Evolutionary conservation across 2,888 invertebrate genomes (phyloP).

Genomic region (Lathronympha strigana): DNA sequence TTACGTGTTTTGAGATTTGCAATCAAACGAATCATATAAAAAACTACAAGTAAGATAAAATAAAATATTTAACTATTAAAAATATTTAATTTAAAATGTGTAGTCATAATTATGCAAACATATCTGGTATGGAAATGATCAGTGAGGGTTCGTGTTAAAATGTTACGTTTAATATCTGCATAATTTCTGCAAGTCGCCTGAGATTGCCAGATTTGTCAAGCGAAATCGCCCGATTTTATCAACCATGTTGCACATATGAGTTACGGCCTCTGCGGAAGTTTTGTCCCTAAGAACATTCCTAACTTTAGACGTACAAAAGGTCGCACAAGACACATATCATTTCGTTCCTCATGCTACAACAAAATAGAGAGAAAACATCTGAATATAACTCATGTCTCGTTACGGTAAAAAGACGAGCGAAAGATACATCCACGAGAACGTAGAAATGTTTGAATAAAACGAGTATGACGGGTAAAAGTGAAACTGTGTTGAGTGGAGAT

Average conservation of each 20-base stretch:
- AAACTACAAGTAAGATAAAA: no score
- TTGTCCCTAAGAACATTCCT: background rate
- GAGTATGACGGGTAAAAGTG: conserved; percentile 24
- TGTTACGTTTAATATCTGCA: no score
- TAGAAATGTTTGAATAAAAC: conserved; percentile 26
- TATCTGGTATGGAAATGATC: no score
- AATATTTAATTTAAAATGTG: no score
- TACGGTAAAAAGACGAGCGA: background rate
- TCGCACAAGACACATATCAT: background rate
- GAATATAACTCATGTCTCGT: conserved; percentile 5
- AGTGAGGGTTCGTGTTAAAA: no score
- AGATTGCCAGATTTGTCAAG: no score
- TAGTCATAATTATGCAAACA: no score
- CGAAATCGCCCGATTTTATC: background rate
- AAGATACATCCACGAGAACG: conserved; percentile 2
- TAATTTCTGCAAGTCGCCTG: no score
- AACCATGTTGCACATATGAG: background rate
- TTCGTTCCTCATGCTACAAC: background rate
- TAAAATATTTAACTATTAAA: no score
- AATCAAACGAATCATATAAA: no score
- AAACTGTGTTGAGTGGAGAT: conserved; percentile 27
- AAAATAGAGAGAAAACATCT: background rate
- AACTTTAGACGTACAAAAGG: background rate
- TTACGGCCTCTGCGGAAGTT: no score
- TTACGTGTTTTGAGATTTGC: no score